A percentile compares a stretch with the other conserved stretches of the same genome.
These are phyloP conservation scores for Crypturellus undulatus DNA, from an alignment of 2,113 vertebrate species.

Conservation along the genomic window DNA sequence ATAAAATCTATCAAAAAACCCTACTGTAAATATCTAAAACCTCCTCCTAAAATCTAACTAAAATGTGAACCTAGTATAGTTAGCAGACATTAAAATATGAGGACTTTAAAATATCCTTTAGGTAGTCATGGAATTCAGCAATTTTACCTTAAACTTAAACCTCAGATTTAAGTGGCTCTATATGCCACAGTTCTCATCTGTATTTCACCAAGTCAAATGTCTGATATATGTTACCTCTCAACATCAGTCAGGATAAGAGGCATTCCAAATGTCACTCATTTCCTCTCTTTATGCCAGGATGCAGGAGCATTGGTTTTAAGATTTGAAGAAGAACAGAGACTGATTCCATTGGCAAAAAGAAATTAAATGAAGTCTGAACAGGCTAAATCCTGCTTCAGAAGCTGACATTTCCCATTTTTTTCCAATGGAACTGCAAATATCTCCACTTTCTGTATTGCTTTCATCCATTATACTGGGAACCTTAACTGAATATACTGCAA, in stretches of 20 bases:
- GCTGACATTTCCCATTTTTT: background rate
- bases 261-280: background rate
- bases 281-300: background rate
- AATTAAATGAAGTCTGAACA: conserved; percentile 1
- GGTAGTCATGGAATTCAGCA: background rate
- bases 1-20: background rate
- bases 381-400: background rate
- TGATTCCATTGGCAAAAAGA: background rate
- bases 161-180: background rate
- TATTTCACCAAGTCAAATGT: background rate
- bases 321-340: conserved; percentile 24
- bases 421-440: background rate
- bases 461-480: background rate
- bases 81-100: background rate
- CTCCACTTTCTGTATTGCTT: background rate
- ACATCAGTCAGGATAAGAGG: background rate
- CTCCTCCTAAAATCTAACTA: background rate
- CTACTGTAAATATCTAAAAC: background rate
- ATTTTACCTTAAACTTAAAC: background rate
- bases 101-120: background rate
- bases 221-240: background rate
- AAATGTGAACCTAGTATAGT: background rate
- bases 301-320: background rate
- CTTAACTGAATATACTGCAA: background rate
- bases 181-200: background rate